These are phyloP conservation scores for Priapulus caudatus DNA, from an alignment of 2,888 invertebrate genomes.

Conservation along the genomic window DNA sequence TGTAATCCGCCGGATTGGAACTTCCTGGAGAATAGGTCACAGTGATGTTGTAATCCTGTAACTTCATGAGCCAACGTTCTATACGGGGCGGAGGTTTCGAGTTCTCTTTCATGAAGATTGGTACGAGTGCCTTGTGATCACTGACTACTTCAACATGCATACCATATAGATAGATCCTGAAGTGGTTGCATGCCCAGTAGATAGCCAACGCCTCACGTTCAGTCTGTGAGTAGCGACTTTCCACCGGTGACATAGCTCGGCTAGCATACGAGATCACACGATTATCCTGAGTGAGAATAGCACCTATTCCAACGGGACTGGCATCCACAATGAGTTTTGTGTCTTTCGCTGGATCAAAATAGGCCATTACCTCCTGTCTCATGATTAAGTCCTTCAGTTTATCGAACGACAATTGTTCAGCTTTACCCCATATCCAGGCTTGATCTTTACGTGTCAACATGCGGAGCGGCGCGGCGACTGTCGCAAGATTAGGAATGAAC, in stretches of 20 bases:
- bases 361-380: no score
- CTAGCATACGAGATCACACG: constrained; percentile 14
- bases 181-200: constrained; percentile 27
- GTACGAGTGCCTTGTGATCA: constrained; percentile 26
- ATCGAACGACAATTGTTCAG: no score
- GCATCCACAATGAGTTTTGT: constrained; percentile 19
- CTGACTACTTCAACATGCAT: constrained; percentile 22
- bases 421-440: no score
- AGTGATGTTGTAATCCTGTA: constrained; percentile 14
- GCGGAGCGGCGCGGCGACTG: constrained; percentile 20
- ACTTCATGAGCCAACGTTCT: constrained; percentile 22
- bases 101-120: constrained; percentile 21
- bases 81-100: constrained; percentile 25
- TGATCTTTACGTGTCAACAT: constrained; percentile 19
- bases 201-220: constrained; percentile 24
- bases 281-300: background rate
- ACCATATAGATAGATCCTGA: constrained; percentile 25
- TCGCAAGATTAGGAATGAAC: constrained; percentile 22
- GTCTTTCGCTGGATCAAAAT: constrained; percentile 16
- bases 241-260: constrained; percentile 13
- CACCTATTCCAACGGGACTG: constrained; percentile 17
- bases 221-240: constrained; percentile 20
- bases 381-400: no score
- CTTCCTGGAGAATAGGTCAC: constrained; percentile 20
- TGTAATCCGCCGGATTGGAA: constrained; percentile 24